phyloP scores from a whole-genome alignment of 2,888 invertebrate species.

The Luffia ferchaultella region DNA sequence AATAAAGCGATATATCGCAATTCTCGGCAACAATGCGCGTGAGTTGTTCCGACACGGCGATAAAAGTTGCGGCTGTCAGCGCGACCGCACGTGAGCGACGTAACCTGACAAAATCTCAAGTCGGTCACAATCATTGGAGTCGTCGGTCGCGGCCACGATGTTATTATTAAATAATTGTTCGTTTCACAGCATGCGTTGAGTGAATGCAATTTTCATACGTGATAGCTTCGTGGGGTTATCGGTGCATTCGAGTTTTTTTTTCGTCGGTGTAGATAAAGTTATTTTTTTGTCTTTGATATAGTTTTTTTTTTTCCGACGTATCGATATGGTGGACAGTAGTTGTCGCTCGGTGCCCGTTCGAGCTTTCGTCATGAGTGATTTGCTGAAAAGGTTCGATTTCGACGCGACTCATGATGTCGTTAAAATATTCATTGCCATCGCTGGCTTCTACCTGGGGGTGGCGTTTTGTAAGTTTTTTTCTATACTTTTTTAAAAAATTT shows the following conservation, averaged over 20 bases:
- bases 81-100: not conserved
- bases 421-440: conserved; percentile 37
- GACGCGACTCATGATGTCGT: conserved; percentile 45
- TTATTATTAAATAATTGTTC: conserved; percentile 4
- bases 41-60: not conserved
- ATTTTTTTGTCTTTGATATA: conserved; percentile 17
- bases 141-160: not conserved
- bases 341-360: conserved; percentile 43
- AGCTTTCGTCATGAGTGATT: conserved; percentile 58
- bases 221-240: conserved; percentile 39
- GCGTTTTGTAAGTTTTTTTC: conserved; percentile 44
- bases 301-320: conserved; percentile 12
- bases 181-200: conserved; percentile 24
- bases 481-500: conserved; percentile 12
- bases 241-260: conserved; percentile 29
- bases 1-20: not conserved
- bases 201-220: conserved; percentile 31
- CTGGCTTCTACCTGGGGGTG: conserved; percentile 47
- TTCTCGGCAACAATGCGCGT: not conserved
- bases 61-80: not conserved
- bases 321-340: conserved; percentile 42
- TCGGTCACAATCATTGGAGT: not conserved
- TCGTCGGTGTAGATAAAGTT: not conserved
- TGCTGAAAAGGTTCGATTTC: conserved; percentile 46
- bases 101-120: not conserved